These are phyloP conservation scores for Trochalopteron elliotii DNA, from an alignment of 2,113 vertebrate species.

Conservation along the genomic window DNA sequence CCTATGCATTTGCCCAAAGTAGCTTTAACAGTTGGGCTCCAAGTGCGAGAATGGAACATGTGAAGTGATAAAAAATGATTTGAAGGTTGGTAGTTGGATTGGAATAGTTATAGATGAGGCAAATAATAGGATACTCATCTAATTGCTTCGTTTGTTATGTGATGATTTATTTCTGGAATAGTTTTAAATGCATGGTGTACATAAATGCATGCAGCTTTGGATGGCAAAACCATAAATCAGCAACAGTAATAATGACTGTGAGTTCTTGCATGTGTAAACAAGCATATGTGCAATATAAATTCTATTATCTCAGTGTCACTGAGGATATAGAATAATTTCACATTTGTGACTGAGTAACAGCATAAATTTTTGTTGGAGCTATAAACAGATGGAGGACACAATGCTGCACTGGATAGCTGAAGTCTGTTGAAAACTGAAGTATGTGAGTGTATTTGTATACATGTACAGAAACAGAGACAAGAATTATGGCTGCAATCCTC, in stretches of 20 bases:
- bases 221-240: conserved; percentile 12
- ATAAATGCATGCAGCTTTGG: background rate
- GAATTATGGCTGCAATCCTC: background rate
- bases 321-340: conserved; percentile 28
- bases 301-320: conserved; percentile 41
- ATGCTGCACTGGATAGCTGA: background rate
- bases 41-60: background rate
- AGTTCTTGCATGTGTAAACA: conserved; percentile 19
- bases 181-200: background rate
- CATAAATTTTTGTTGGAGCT: background rate
- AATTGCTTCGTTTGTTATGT: background rate
- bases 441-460: background rate
- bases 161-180: conserved; percentile 18
- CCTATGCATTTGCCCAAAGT: background rate
- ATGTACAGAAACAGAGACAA: background rate
- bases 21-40: background rate
- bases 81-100: background rate
- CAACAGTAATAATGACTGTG: background rate
- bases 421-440: background rate
- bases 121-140: background rate
- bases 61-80: background rate
- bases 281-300: conserved; percentile 49
- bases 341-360: background rate
- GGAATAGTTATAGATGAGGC: background rate
- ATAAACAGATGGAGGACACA: conserved; percentile 12